Evolutionary conservation across 2,113 vertebrate genomes (phyloP).

Genomic region (Nicator chloris): DNA sequence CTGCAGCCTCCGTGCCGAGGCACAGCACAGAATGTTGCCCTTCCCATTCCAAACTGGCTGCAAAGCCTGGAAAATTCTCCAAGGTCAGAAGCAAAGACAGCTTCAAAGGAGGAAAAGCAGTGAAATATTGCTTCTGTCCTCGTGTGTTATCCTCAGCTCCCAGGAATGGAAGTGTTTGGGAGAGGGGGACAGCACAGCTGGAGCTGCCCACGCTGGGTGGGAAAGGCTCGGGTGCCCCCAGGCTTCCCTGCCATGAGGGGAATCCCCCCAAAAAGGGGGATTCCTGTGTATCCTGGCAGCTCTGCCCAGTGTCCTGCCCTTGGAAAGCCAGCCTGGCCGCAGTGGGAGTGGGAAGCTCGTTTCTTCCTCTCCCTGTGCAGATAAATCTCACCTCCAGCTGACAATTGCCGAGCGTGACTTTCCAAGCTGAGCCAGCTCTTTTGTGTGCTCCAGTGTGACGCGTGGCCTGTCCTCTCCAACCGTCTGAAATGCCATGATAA

Average conservation of each 20-base stretch:
- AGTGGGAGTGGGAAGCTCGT: not conserved
- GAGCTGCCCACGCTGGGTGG: not conserved
- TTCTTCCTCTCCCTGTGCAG: not conserved
- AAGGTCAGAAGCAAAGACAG: not conserved
- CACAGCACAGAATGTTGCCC: not conserved
- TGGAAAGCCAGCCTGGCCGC: not conserved
- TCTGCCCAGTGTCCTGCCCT: not conserved
- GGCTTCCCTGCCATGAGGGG: not conserved
- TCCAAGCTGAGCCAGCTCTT: not conserved
- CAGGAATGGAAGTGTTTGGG: not conserved
- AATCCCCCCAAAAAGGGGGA: not conserved
- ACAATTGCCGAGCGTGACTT: not conserved
- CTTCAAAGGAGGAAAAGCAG: not conserved
- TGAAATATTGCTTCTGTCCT: not conserved
- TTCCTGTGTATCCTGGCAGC: not conserved
- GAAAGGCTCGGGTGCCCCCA: not conserved
- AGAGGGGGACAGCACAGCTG: not conserved
- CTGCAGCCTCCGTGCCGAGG: not conserved
- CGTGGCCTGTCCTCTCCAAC: not conserved
- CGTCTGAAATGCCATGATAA: not conserved
- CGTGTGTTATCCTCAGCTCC: not conserved
- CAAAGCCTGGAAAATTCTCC: not conserved
- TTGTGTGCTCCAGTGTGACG: not conserved
- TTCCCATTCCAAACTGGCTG: not conserved
- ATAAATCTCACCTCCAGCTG: not conserved